phyloP scores from a whole-genome alignment of 35 echinoderm and acorn worm genomes.

The Lytechinus pictus region DNA sequence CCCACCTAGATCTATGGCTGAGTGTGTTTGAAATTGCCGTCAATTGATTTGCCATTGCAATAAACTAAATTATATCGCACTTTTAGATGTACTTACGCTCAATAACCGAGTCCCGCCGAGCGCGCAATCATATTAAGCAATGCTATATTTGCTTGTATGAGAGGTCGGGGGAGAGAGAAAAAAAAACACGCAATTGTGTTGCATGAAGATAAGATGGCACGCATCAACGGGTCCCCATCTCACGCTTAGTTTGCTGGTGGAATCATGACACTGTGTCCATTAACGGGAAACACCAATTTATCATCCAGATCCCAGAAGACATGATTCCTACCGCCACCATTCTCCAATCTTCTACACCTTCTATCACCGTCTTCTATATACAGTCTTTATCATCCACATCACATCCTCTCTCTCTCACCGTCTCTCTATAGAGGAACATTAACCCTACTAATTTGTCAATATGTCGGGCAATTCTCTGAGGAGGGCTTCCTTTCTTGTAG shows the following conservation, averaged over 20 bases:
- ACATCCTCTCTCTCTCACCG: neutral
- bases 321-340: neutral
- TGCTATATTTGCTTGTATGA: neutral
- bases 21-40: constrained; percentile 52
- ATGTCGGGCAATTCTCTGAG: constrained; percentile 1
- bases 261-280: constrained; percentile 46
- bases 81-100: constrained; percentile 57
- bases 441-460: constrained; percentile 41
- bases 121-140: constrained; percentile 57
- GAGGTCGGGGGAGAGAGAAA: neutral
- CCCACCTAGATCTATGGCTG: constrained; percentile 31
- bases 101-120: constrained; percentile 29
- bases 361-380: neutral
- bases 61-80: constrained; percentile 57
- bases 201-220: neutral
- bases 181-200: constrained; percentile 24
- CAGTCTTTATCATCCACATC: neutral
- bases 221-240: constrained; percentile 18
- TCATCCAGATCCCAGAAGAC: constrained; percentile 42
- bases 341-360: constrained; percentile 2
- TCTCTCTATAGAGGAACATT: constrained; percentile 21
- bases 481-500: neutral
- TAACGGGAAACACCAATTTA: constrained; percentile 25
- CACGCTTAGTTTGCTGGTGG: constrained; percentile 31
- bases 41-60: constrained; percentile 53